These are phyloP conservation scores for rat (Rattus norvegicus) DNA, from an alignment of 2,113 vertebrate genomes.

Conservation along the genomic window DNA sequence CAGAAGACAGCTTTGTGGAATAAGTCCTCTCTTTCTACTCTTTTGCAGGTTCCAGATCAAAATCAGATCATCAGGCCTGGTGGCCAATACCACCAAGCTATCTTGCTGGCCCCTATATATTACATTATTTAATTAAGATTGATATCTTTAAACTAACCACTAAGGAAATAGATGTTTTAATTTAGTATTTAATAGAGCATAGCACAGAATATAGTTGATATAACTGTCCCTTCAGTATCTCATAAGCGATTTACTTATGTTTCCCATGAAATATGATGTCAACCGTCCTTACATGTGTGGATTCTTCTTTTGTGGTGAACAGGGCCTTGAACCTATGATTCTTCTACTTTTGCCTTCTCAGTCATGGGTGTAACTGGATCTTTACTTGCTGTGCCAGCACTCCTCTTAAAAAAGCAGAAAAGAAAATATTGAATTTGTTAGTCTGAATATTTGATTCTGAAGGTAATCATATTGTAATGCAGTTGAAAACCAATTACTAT, in stretches of 20 bases:
- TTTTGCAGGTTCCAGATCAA: neutral
- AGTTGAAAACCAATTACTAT: conserved; percentile 7
- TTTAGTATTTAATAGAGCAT: neutral
- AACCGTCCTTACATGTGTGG: neutral
- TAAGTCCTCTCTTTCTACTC: neutral
- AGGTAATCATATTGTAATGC: neutral
- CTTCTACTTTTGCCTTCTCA: neutral
- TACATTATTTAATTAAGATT: conserved; percentile 12
- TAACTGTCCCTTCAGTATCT: neutral
- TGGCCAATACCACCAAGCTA: neutral
- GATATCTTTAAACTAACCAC: neutral
- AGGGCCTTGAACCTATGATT: neutral
- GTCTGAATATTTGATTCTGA: conserved; percentile 16
- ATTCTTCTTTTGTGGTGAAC: neutral
- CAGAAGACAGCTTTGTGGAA: neutral
- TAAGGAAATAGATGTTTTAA: neutral
- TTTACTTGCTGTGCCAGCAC: neutral
- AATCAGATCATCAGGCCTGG: neutral
- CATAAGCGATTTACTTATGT: neutral
- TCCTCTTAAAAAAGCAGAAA: neutral
- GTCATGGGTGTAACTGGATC: neutral
- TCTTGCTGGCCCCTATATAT: neutral
- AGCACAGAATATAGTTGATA: neutral
- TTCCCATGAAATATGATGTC: neutral
- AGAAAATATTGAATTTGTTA: neutral